Evolutionary conservation across 2,113 vertebrate species (phyloP).

Genomic region (Xenotilapia longispinis): DNA sequence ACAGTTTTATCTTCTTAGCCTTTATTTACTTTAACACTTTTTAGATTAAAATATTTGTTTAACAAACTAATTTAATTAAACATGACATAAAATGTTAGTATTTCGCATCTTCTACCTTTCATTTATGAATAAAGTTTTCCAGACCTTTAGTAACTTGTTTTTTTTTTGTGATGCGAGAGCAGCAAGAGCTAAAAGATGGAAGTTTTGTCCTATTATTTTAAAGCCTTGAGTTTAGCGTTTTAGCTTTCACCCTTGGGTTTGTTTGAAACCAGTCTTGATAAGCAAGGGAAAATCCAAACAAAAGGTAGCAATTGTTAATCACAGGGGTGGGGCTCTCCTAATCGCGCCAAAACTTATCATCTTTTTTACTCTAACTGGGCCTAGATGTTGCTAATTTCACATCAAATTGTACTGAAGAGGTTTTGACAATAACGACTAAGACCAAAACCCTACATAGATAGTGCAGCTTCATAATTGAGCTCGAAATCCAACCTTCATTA

Average conservation of each 20-base stretch:
- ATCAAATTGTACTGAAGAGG: background rate
- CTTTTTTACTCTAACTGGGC: background rate
- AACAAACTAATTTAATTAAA: background rate
- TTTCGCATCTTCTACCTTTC: background rate
- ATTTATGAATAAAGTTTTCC: background rate
- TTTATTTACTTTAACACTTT: background rate
- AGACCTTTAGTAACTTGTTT: fast-evolving
- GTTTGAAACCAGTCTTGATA: background rate
- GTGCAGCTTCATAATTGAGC: background rate
- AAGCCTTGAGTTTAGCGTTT: background rate
- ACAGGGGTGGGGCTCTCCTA: background rate
- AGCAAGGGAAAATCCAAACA: background rate
- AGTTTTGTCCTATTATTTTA: background rate
- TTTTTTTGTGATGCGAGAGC: background rate
- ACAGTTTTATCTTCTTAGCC: background rate
- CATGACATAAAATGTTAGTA: background rate
- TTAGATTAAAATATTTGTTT: background rate
- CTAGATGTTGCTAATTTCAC: background rate
- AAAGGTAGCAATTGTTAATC: background rate
- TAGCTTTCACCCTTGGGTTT: background rate
- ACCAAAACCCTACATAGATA: background rate
- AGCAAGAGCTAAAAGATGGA: background rate
- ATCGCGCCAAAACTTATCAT: fast-evolving
- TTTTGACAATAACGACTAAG: background rate
- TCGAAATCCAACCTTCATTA: conserved; percentile 63